Conservation (phyloP, 2,113 vertebrate species). For the Brienomyrus brachyistius region DNA sequence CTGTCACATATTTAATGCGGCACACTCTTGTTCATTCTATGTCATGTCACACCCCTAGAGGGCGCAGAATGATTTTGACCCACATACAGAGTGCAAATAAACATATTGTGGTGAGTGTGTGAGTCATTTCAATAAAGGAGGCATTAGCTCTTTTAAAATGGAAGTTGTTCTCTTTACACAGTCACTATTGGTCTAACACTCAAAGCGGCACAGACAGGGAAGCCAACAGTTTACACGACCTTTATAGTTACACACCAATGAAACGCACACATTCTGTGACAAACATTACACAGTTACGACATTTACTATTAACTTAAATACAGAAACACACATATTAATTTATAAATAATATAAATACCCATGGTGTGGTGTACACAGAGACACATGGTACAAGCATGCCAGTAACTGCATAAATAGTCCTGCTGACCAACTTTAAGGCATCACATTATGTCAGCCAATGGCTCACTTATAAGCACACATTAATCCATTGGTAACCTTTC, state of each 20-base stretch:
- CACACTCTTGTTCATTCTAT: not conserved
- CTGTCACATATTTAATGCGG: not conserved
- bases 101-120: not conserved
- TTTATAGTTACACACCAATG: not conserved
- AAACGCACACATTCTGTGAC: no score
- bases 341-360: no score
- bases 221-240: not conserved
- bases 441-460: no score
- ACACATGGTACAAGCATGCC: no score
- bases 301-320: no score
- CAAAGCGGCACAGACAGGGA: not conserved
- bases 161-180: not conserved
- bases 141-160: not conserved
- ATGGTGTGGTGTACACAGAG: no score
- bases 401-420: no score
- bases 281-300: no score
- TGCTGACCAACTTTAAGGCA: no score
- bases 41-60: not conserved
- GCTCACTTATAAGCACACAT: no score
- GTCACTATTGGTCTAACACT: not conserved
- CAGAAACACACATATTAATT: no score
- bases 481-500: no score
- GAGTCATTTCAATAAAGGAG: not conserved
- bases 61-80: not conserved
- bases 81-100: not conserved